These are phyloP conservation scores for Myotis pilosus DNA, from an alignment of 2,797 vertebrate species.

Conservation along the genomic window DNA sequence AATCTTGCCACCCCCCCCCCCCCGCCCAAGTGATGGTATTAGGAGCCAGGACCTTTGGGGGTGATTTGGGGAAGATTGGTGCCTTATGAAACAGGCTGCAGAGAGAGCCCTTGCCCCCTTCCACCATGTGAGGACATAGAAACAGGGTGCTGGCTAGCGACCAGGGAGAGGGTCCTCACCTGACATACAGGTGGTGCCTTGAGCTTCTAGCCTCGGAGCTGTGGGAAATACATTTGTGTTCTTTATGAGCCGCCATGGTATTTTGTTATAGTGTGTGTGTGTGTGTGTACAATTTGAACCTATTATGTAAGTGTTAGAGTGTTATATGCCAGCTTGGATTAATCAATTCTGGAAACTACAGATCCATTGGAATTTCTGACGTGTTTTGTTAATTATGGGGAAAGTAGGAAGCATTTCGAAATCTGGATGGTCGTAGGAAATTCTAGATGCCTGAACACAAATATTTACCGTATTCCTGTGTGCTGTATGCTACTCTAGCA, in stretches of 20 bases:
- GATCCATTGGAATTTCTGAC: background rate
- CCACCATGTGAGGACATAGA: background rate
- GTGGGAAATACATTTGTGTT: background rate
- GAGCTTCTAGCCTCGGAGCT: background rate
- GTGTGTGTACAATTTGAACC: background rate
- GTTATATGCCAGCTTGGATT: background rate
- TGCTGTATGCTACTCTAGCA: background rate
- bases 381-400: slow-evolving; percentile 1
- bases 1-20: no score
- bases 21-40: background rate
- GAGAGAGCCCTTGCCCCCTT: background rate
- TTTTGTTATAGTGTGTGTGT: background rate
- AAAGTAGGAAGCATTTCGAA: slow-evolving; percentile 19
- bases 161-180: background rate
- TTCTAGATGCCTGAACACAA: background rate
- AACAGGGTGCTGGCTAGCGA: background rate
- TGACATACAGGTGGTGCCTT: background rate
- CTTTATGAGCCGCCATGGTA: background rate
- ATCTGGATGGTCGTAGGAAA: background rate
- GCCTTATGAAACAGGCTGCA: background rate
- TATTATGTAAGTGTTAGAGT: background rate
- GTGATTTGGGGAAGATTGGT: background rate
- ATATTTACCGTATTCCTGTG: background rate
- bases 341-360: background rate
- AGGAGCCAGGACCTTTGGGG: background rate